phyloP scores from a whole-genome alignment of 1,140 invertebrate species.

The Spodoptera frugiperda region DNA sequence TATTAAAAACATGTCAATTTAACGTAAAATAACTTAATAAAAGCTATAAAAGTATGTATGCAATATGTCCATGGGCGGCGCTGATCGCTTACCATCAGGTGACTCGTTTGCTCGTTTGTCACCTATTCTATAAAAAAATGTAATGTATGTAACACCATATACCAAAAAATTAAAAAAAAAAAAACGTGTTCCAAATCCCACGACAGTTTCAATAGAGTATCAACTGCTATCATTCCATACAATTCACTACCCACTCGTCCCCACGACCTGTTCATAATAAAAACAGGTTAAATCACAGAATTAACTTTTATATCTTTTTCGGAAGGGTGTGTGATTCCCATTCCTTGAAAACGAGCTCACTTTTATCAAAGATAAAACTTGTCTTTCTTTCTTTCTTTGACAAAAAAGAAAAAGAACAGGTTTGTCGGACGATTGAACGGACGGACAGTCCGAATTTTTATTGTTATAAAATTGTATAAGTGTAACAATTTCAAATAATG shows the following conservation, averaged over 20 bases:
- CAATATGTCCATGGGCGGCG: too few relatives aligned
- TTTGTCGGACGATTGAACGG: not conserved
- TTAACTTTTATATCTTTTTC: constrained; percentile 16
- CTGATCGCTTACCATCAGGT: too few relatives aligned
- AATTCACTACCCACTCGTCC: constrained; percentile 18
- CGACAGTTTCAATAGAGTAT: not conserved
- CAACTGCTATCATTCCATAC: not conserved
- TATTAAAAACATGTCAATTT: too few relatives aligned
- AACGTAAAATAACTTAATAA: too few relatives aligned
- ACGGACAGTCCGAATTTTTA: not conserved
- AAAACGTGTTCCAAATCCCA: not conserved
- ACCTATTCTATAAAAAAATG: too few relatives aligned
- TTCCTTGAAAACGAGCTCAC: constrained; percentile 25
- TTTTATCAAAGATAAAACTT: not conserved
- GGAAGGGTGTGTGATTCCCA: constrained; percentile 16
- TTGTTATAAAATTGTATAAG: not conserved
- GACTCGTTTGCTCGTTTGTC: too few relatives aligned
- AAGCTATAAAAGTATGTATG: too few relatives aligned
- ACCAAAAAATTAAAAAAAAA: not conserved
- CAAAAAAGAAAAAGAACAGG: not conserved
- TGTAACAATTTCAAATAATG: not conserved
- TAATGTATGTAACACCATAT: too few relatives aligned
- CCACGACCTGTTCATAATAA: constrained; percentile 41
- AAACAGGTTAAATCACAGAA: constrained; percentile 38
- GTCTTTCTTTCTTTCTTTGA: not conserved